Conservation (phyloP, 2,113 vertebrate species). For the Paramisgurnus dabryanus region DNA sequence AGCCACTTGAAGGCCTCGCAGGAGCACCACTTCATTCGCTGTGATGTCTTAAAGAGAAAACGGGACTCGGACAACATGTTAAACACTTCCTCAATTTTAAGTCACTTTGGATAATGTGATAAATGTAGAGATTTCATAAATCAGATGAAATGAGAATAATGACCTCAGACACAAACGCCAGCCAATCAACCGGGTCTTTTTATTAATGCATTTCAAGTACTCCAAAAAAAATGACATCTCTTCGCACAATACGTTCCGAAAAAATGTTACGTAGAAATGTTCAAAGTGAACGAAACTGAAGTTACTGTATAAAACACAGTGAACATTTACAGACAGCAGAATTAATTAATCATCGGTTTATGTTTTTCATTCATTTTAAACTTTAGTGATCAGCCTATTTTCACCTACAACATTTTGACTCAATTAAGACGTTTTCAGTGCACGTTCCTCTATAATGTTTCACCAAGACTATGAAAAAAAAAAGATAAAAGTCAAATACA, state of each 20-base stretch:
- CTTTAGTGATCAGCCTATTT: constrained; percentile 83
- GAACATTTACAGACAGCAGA: constrained; percentile 99
- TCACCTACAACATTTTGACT: constrained; percentile 91
- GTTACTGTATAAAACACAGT: constrained; percentile 99
- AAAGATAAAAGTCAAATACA: constrained; percentile 69
- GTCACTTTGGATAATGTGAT: too few species aligned
- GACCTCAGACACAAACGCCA: not conserved
- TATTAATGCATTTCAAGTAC: constrained; percentile 99
- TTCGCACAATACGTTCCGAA: constrained; percentile 98
- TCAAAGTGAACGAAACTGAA: constrained; percentile 93
- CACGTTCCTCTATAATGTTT: constrained; percentile 87
- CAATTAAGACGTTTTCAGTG: constrained; percentile 96
- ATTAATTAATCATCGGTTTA: constrained; percentile 76
- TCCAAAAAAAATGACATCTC: constrained; percentile 96
- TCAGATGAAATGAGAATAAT: not conserved
- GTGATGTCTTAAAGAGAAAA: constrained; percentile 51
- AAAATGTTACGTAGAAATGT: constrained; percentile 98
- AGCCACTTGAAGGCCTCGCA: constrained; percentile 72
- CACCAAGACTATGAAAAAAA: constrained; percentile 85
- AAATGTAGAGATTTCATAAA: not conserved
- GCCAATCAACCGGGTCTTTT: constrained; percentile 89
- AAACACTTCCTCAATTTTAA: too few species aligned
- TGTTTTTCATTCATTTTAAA: constrained; percentile 52
- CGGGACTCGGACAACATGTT: too few species aligned
- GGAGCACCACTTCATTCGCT: constrained; percentile 79